Evolutionary conservation across 2,888 invertebrate genomes (phyloP).

Genomic region (Drosophila leonis): DNA sequence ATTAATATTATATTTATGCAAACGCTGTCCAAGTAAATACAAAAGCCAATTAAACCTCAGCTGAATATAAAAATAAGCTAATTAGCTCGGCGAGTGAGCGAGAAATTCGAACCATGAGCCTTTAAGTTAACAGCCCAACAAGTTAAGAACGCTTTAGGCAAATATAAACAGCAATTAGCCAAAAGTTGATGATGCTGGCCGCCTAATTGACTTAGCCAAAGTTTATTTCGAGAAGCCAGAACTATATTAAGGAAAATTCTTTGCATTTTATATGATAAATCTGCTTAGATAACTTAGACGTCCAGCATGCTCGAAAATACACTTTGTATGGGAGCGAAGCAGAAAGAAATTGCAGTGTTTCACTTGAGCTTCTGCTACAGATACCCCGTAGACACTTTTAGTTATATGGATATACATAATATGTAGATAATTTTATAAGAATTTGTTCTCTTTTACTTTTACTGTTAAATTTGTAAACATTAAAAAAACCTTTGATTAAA

Average conservation of each 20-base stretch:
- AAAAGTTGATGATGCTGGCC: slow-evolving; percentile 38
- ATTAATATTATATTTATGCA: slow-evolving; percentile 37
- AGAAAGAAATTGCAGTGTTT: background rate
- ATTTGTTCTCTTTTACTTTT: too few relatives aligned
- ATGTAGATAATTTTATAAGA: too few relatives aligned
- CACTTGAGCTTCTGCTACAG: background rate
- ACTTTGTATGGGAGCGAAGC: slow-evolving; percentile 14
- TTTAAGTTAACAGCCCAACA: slow-evolving; percentile 43
- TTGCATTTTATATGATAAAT: slow-evolving; percentile 41
- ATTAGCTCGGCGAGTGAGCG: slow-evolving; percentile 32
- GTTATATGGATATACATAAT: too few relatives aligned
- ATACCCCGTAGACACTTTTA: background rate
- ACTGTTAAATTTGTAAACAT: too few relatives aligned
- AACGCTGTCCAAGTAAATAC: slow-evolving; percentile 23
- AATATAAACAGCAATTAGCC: slow-evolving; percentile 65
- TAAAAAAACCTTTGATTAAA: too few relatives aligned
- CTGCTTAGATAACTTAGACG: slow-evolving; percentile 10
- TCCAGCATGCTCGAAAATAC: slow-evolving; percentile 37
- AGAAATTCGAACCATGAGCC: slow-evolving; percentile 19
- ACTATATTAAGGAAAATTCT: slow-evolving; percentile 51
- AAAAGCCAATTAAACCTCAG: slow-evolving; percentile 60
- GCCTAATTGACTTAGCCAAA: slow-evolving; percentile 53
- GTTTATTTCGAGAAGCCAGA: slow-evolving; percentile 28
- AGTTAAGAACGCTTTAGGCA: slow-evolving; percentile 31
- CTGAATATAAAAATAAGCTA: slow-evolving; percentile 56